Conservation (phyloP, 2,113 vertebrate species). For the Hyaena hyaena region DNA sequence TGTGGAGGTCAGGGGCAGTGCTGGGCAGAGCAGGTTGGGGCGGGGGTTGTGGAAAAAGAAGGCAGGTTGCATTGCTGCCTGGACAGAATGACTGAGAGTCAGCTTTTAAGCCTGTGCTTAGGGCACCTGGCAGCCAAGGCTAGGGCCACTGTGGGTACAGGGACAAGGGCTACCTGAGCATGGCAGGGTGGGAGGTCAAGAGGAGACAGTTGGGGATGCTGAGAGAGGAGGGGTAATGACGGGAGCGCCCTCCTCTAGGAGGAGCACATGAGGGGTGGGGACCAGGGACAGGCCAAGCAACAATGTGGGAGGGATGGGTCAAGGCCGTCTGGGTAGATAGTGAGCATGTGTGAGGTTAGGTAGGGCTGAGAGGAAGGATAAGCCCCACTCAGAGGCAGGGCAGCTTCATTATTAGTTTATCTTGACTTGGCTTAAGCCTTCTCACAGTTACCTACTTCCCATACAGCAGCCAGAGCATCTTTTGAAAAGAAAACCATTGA, state of each 20-base stretch:
- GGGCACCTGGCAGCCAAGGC: background rate
- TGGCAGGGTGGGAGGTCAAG: too few species aligned
- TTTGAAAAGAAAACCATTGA: background rate
- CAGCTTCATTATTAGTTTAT: fast-evolving
- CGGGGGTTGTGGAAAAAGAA: background rate
- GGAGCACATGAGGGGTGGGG: background rate
- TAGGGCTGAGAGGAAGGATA: background rate
- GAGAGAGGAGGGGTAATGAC: background rate
- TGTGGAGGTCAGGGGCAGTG: fast-evolving
- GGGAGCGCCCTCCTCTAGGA: background rate
- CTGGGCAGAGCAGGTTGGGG: background rate
- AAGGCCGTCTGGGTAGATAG: background rate
- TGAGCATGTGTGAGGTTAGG: background rate
- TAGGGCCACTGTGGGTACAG: background rate
- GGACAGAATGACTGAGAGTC: background rate
- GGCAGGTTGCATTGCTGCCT: fast-evolving
- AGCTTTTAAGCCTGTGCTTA: background rate
- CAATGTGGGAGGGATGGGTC: background rate
- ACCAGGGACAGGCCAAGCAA: background rate
- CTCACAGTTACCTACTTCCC: background rate
- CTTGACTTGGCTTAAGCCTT: background rate
- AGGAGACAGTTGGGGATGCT: background rate
- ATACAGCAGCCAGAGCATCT: background rate
- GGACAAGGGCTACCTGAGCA: background rate
- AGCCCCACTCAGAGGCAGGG: background rate